Conservation (phyloP, 2,888 invertebrate genomes). For the Philaethria dido region DNA sequence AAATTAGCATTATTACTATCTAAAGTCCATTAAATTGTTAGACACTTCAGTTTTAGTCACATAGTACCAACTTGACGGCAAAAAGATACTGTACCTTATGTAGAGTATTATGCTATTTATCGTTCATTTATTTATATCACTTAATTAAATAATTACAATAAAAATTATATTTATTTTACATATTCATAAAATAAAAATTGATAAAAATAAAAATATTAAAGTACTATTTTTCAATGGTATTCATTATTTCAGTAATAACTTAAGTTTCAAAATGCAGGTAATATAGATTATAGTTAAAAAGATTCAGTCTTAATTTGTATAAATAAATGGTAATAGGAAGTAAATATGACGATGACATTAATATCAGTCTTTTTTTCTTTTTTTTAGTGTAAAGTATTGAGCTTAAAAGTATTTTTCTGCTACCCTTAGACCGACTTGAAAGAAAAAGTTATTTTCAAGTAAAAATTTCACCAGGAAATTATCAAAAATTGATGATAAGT, state of each 20-base stretch:
- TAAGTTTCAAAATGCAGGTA: not conserved
- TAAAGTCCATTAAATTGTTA: too few relatives aligned
- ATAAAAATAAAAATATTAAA: not conserved
- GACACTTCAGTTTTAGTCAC: too few relatives aligned
- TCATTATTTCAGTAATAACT: not conserved
- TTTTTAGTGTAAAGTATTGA: not conserved
- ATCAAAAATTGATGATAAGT: not conserved
- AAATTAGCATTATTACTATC: too few relatives aligned
- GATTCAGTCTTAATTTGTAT: constrained; percentile 2
- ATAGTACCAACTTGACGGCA: not conserved
- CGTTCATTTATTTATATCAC: not conserved
- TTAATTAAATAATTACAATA: not conserved
- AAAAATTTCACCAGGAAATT: not conserved
- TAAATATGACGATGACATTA: not conserved
- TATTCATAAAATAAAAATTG: not conserved
- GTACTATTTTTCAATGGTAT: not conserved
- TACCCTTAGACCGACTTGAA: not conserved
- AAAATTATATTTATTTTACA: not conserved
- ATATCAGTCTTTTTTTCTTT: not conserved
- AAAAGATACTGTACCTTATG: too few relatives aligned
- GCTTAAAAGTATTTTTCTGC: not conserved
- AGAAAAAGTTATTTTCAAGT: too few relatives aligned
- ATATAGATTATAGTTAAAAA: not conserved
- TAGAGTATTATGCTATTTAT: too few relatives aligned
- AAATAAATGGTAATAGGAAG: not conserved